These are phyloP conservation scores for Channa maculata DNA, from an alignment of 2,113 vertebrate genomes.

Conservation along the genomic window DNA sequence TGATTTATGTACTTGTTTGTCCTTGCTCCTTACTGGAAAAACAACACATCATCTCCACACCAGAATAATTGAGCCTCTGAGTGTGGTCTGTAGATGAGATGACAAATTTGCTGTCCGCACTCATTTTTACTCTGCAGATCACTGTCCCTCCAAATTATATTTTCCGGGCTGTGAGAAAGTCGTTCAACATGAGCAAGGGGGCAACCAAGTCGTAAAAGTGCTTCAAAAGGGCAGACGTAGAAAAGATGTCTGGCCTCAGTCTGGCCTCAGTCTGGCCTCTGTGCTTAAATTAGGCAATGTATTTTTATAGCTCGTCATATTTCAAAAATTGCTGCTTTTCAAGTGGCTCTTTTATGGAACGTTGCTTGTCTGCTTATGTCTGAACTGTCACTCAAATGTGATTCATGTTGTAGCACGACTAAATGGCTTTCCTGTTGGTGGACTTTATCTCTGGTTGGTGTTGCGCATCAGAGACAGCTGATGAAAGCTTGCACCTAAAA, in stretches of 20 bases:
- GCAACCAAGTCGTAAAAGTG: slow-evolving; percentile 28
- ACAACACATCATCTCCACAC: slow-evolving; percentile 28
- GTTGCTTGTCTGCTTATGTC: slow-evolving; percentile 47
- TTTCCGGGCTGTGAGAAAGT: slow-evolving; percentile 24
- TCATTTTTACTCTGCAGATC: slow-evolving; percentile 57
- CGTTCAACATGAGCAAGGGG: background rate
- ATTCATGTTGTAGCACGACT: slow-evolving; percentile 49
- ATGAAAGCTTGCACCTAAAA: slow-evolving; percentile 25
- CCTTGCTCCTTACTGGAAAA: slow-evolving; percentile 30
- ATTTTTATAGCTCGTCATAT: slow-evolving; percentile 61
- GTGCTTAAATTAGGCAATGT: slow-evolving; percentile 55
- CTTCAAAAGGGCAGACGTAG: background rate
- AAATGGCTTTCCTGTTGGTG: slow-evolving; percentile 56
- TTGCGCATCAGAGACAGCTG: slow-evolving; percentile 44
- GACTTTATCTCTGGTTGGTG: slow-evolving; percentile 43
- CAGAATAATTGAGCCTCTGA: slow-evolving; percentile 56
- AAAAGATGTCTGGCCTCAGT: slow-evolving; percentile 11
- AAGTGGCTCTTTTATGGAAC: slow-evolving; percentile 24
- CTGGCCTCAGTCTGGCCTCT: slow-evolving; percentile 32
- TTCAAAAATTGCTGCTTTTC: slow-evolving; percentile 45
- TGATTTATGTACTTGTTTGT: slow-evolving; percentile 60
- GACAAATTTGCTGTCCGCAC: slow-evolving; percentile 63
- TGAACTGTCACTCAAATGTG: slow-evolving; percentile 58
- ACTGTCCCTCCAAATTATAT: slow-evolving; percentile 57
- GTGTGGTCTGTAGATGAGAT: slow-evolving; percentile 37